These are phyloP conservation scores for Temnothorax unifasciatus DNA, from an alignment of 2,888 invertebrate species.

Conservation along the genomic window DNA sequence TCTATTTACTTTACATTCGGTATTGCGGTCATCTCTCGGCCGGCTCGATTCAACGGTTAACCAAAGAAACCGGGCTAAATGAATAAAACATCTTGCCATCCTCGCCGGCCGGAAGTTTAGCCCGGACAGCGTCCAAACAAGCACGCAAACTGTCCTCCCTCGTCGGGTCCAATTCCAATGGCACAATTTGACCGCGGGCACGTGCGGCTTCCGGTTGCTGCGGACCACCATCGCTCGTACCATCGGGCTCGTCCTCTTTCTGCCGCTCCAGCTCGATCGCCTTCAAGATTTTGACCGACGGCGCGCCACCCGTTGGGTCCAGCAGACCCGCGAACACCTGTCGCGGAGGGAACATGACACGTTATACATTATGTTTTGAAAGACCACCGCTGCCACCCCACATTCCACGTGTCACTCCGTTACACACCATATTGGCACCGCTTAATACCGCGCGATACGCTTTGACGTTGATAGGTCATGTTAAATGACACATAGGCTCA, in stretches of 20 bases:
- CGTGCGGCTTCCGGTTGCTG: constrained; percentile 83
- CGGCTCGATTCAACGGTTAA: constrained; percentile 8
- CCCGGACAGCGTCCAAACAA: constrained; percentile 92
- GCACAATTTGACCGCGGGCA: constrained; percentile 88
- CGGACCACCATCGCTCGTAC: constrained; percentile 85
- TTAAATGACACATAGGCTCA: constrained; percentile 44
- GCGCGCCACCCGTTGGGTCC: constrained; percentile 87
- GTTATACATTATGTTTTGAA: constrained; percentile 36
- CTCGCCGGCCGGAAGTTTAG: constrained; percentile 94
- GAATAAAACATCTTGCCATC: constrained; percentile 88
- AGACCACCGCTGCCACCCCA: constrained; percentile 11
- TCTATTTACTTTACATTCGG: neutral
- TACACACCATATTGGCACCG: constrained; percentile 40
- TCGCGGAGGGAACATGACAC: constrained; percentile 15
- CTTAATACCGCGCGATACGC: constrained; percentile 32
- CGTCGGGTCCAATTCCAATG: constrained; percentile 92
- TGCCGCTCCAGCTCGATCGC: constrained; percentile 87
- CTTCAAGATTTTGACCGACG: constrained; percentile 89
- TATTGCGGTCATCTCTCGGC: constrained; percentile 21
- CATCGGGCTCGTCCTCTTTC: constrained; percentile 84
- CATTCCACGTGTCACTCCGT: constrained; percentile 35
- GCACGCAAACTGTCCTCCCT: constrained; percentile 93
- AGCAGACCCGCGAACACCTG: constrained; percentile 91
- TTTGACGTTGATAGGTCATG: constrained; percentile 47
- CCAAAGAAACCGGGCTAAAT: constrained; percentile 12